Conservation (phyloP, 1,140 invertebrate genomes). For the Solenopsis fugax region DNA sequence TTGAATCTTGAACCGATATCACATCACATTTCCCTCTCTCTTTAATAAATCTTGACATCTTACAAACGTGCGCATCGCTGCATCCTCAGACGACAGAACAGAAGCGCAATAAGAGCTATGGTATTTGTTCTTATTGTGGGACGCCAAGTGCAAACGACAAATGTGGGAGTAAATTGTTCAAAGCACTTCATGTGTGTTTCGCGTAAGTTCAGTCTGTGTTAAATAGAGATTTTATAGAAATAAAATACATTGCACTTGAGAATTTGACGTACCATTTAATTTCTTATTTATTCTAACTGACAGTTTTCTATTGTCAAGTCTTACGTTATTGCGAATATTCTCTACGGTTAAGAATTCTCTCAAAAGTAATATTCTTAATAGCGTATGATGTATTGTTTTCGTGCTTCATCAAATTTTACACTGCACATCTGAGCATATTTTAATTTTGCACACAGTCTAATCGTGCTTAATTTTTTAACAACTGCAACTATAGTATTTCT, state of each 20-base stretch:
- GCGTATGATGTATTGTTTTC: not conserved
- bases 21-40: not conserved
- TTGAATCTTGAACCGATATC: not conserved
- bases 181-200: not conserved
- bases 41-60: not conserved
- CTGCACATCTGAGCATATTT: not conserved
- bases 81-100: not conserved
- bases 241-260: not conserved
- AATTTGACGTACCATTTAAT: not conserved
- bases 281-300: not conserved
- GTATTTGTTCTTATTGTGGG: not conserved
- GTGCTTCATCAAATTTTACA: not conserved
- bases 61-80: not conserved
- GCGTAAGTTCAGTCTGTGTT: not conserved
- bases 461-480: not conserved
- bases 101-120: not conserved
- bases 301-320: not conserved
- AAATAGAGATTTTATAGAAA: not conserved
- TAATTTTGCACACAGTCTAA: not conserved
- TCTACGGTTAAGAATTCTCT: not conserved
- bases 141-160: conserved; percentile 10
- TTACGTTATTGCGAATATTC: not conserved
- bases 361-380: not conserved
- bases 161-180: conserved; percentile 19
- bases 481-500: not conserved